Evolutionary conservation across 1,140 invertebrate species (phyloP).

Genomic region (Nilaparvata lugens): DNA sequence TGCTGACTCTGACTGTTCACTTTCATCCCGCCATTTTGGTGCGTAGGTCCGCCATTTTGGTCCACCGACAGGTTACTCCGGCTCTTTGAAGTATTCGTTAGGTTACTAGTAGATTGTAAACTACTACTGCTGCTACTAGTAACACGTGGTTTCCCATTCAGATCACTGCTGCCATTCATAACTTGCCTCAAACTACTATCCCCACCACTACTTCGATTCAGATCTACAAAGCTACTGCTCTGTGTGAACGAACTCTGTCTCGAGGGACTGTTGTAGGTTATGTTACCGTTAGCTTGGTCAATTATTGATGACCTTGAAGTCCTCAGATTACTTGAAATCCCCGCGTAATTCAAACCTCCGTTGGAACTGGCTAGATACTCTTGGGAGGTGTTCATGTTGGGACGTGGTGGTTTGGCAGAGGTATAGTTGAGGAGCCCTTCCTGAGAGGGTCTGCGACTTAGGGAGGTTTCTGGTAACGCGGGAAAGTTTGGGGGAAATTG

Average conservation of each 20-base stretch:
- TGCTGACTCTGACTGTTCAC: background rate
- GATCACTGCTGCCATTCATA: background rate
- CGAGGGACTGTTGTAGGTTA: background rate
- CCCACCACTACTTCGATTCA: background rate
- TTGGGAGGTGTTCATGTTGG: constrained; percentile 4
- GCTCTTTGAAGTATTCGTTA: background rate
- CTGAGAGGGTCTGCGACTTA: background rate
- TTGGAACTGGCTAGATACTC: background rate
- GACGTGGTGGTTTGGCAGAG: background rate
- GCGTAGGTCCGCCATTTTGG: background rate
- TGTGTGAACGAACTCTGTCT: background rate
- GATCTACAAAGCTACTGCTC: background rate
- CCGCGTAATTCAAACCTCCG: background rate
- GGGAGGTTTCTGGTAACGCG: background rate
- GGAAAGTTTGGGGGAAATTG: background rate
- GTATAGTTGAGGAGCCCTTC: background rate
- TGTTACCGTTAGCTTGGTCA: background rate
- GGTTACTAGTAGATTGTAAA: constrained; percentile 1
- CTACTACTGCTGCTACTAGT: constrained; percentile 11
- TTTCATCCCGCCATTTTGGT: background rate
- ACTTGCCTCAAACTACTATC: background rate
- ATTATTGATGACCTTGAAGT: background rate
- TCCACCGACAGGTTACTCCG: constrained; percentile 10
- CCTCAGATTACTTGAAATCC: background rate
- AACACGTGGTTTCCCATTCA: background rate